Evolutionary conservation across 2,888 invertebrate genomes (phyloP).

Genomic region (Abscondita cerata): DNA sequence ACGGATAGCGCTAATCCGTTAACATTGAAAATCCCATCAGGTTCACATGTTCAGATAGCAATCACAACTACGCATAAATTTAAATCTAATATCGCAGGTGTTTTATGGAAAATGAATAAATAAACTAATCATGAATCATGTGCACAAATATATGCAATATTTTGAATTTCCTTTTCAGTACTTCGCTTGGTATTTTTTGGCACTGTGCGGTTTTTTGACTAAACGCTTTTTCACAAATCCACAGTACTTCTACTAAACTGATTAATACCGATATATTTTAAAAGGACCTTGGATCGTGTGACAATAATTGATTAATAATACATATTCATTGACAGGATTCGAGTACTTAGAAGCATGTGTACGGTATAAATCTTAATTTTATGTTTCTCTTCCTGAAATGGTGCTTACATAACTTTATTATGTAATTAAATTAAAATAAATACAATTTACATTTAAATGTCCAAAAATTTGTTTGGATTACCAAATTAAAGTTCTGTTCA

Average conservation of each 20-base stretch:
- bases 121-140: constrained; percentile 24
- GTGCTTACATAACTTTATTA: constrained; percentile 15
- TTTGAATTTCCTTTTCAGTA: neutral
- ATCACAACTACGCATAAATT: constrained; percentile 32
- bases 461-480: neutral
- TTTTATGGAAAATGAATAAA: constrained; percentile 29
- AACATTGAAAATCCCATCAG: constrained; percentile 25
- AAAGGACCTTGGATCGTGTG: constrained; percentile 3
- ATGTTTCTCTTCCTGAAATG: constrained; percentile 20
- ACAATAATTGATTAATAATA: constrained; percentile 10
- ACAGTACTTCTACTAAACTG: too few relatives aligned
- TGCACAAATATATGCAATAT: constrained; percentile 6
- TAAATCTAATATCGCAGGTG: constrained; percentile 33
- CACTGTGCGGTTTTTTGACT: too few relatives aligned
- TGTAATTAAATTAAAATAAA: constrained; percentile 14
- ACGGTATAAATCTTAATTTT: constrained; percentile 26
- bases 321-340: constrained; percentile 17
- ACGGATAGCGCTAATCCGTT: constrained; percentile 13
- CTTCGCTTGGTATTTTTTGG: too few relatives aligned
- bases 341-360: constrained; percentile 20
- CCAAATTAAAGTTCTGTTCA: too few relatives aligned
- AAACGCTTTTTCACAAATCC: too few relatives aligned
- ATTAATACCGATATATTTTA: neutral
- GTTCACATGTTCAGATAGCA: constrained; percentile 21
- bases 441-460: constrained; percentile 7